phyloP scores from a whole-genome alignment of 2,888 invertebrate species.

The Cheilosia pagana region DNA sequence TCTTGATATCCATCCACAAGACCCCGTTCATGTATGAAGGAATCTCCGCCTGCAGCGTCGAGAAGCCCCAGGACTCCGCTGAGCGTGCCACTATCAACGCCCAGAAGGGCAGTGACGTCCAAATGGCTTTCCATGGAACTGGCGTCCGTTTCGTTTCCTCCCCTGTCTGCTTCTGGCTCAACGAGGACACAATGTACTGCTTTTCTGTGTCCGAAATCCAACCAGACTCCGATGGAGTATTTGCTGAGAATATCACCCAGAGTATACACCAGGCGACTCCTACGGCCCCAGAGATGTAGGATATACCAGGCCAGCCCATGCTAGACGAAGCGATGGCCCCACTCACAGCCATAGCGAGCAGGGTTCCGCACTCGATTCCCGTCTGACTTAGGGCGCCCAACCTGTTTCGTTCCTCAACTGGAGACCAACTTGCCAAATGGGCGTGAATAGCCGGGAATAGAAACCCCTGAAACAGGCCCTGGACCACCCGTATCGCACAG shows the following conservation, averaged over 20 bases:
- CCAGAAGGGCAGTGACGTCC: constrained; percentile 88
- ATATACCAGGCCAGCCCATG: constrained; percentile 88
- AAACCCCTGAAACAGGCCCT: constrained; percentile 88
- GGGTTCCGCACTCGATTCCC: constrained; percentile 88
- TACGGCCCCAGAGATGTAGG: constrained; percentile 86
- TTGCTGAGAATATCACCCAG: constrained; percentile 86
- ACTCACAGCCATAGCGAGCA: constrained; percentile 86
- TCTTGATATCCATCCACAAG: constrained; percentile 86
- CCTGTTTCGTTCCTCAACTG: constrained; percentile 86
- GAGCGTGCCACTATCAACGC: constrained; percentile 85
- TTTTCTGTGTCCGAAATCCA: constrained; percentile 85
- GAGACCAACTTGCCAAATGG: constrained; percentile 88
- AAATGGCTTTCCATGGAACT: constrained; percentile 87
- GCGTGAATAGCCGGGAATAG: constrained; percentile 88
- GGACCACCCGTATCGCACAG: constrained; percentile 86
- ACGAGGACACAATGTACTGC: constrained; percentile 85
- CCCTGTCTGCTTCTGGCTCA: constrained; percentile 70
- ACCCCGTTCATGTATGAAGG: constrained; percentile 88
- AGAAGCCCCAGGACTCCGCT: constrained; percentile 89
- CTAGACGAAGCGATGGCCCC: constrained; percentile 86
- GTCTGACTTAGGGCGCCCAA: constrained; percentile 85
- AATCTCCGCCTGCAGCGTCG: constrained; percentile 88
- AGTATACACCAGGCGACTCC: constrained; percentile 85
- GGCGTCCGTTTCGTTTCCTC: constrained; percentile 78
- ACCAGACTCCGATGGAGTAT: constrained; percentile 85